These are phyloP conservation scores for Drosophila quinaria DNA, from an alignment of 2,888 invertebrate species.

Conservation along the genomic window DNA sequence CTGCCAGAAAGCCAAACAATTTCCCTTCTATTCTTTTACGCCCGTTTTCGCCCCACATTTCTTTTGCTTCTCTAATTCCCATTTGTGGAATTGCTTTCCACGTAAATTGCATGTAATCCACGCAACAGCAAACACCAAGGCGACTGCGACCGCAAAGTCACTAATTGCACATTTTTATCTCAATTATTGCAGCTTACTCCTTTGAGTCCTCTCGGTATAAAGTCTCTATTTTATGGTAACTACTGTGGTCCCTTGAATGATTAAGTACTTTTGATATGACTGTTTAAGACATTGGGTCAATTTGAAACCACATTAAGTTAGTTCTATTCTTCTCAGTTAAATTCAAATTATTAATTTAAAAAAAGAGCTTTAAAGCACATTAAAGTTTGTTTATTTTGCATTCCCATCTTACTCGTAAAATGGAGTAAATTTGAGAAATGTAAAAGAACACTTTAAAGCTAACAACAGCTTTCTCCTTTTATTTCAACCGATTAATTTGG, in stretches of 20 bases:
- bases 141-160: constrained; percentile 45
- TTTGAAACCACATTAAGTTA: too few species aligned
- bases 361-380: too few species aligned
- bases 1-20: constrained; percentile 29
- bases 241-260: constrained; percentile 19
- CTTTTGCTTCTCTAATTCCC: constrained; percentile 11
- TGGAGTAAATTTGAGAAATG: neutral
- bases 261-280: constrained; percentile 23
- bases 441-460: neutral
- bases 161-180: constrained; percentile 77
- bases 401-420: too few species aligned
- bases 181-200: constrained; percentile 74
- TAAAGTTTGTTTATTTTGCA: too few species aligned
- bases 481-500: neutral
- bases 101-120: constrained; percentile 71
- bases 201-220: constrained; percentile 1
- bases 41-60: neutral
- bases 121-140: constrained; percentile 37
- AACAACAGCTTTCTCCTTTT: neutral
- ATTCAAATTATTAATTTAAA: too few species aligned
- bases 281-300: constrained; percentile 20
- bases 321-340: too few species aligned
- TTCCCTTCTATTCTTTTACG: neutral
- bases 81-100: constrained; percentile 39
- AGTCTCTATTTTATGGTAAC: neutral